phyloP scores from a whole-genome alignment of 2,113 vertebrate genomes.

The Cichladusa arquata region DNA sequence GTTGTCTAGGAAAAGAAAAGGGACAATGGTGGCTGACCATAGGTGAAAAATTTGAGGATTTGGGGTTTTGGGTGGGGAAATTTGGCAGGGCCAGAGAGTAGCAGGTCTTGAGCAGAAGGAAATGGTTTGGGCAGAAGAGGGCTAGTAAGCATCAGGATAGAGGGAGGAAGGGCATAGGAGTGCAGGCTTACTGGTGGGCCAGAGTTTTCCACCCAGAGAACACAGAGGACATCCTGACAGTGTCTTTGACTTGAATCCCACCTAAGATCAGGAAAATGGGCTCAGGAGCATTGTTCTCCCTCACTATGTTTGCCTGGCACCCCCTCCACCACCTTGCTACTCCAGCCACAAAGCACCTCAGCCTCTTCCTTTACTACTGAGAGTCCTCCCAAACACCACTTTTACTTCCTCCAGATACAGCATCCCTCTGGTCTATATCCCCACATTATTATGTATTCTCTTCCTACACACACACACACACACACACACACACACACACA shows the following conservation, averaged over 20 bases:
- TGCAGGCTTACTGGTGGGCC: background rate
- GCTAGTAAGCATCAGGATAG: background rate
- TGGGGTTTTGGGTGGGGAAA: background rate
- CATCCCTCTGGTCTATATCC: background rate
- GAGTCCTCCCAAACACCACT: background rate
- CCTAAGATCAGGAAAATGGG: background rate
- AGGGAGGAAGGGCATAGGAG: background rate
- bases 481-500: background rate
- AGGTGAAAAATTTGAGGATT: background rate
- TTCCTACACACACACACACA: background rate
- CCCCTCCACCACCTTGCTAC: background rate
- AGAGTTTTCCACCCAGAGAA: background rate
- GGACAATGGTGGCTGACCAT: background rate
- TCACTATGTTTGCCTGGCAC: fast-evolving
- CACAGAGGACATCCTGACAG: background rate
- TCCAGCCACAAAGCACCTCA: background rate
- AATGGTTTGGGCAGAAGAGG: background rate
- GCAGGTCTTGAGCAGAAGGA: background rate
- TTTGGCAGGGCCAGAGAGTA: background rate
- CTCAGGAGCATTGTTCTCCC: background rate
- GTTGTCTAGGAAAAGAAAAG: background rate
- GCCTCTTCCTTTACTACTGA: background rate
- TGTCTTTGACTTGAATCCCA: background rate
- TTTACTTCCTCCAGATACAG: background rate
- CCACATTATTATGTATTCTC: background rate